Base-by-base conservation (phyloP, 2,888 invertebrate genomes). In the Belgica antarctica region DNA sequence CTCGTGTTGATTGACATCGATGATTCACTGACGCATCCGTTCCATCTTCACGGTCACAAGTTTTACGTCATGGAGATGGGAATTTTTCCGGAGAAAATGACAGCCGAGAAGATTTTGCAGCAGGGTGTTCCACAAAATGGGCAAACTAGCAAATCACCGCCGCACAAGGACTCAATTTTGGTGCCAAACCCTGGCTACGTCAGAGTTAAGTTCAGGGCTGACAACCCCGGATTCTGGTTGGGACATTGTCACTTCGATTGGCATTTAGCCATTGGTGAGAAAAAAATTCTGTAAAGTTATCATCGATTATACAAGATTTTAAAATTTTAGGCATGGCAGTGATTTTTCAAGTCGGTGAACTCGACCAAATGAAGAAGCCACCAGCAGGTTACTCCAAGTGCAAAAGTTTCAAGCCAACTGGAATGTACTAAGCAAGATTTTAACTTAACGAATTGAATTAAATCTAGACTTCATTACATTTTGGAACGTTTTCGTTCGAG, bases 21-120 rank as follows among this genome's bases (percentile, higher is more conserved):
- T 76, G 76, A 74, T 75, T 75, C 71, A 72, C 72, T 78, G 73
- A 76, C 77, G 75, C 80, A 79, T 76, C 78, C 79, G 66, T 77
- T 77, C 72, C 80, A 80, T 76, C 15, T 41, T 8, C 78, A 77
- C 74, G 77, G 77, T 28, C 74, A 77, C 75, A 75, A 75, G 71
- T 79, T 79, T 73, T 75, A 76, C 75, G 77, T 79, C 66, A 76
- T 76, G 71, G 75, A 74, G 69, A 73, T 76, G 72, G 75, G 75
- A 46, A 74, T 73, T 65, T 73, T 73, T 72, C 72, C 74, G 22
- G 62, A 52, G 10, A 73, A 72, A 4, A 41, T 66, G 31, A 75
- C 72, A 31, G 27, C 31, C 3, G 63, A 47, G 47, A 22, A 24
- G 17, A 27, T 70, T 19, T 12, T 59, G 17, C 2, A 15, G 2